phyloP scores from a whole-genome alignment of 2,888 invertebrate genomes.

The Pyrrhosoma nymphula region DNA sequence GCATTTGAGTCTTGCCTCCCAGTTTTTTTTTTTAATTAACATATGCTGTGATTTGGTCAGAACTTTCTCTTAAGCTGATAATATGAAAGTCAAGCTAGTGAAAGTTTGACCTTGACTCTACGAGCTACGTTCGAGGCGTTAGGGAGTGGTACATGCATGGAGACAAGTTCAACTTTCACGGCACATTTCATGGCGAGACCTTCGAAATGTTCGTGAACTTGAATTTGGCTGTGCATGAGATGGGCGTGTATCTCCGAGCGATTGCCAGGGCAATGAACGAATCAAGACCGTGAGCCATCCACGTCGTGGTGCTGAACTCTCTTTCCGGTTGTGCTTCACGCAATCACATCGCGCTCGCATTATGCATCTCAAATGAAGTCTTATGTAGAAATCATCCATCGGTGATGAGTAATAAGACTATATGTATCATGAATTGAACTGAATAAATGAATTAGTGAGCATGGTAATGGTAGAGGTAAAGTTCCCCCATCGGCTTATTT shows the following conservation, averaged over 20 bases:
- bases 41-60: too few relatives aligned
- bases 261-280: neutral
- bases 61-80: neutral
- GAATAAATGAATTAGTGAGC: too few relatives aligned
- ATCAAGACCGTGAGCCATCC: neutral
- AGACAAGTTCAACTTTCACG: conserved; percentile 38
- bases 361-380: neutral
- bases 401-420: too few relatives aligned
- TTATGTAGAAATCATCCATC: too few relatives aligned
- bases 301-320: neutral
- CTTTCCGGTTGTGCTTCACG: neutral
- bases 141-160: conserved; percentile 6
- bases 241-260: neutral
- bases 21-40: too few relatives aligned
- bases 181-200: neutral
- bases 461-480: too few relatives aligned
- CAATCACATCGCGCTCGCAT: neutral
- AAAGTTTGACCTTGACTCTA: conserved; percentile 57
- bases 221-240: neutral
- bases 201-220: conserved; percentile 52
- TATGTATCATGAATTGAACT: too few relatives aligned
- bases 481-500: too few relatives aligned
- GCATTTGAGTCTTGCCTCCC: too few relatives aligned
- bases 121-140: neutral
- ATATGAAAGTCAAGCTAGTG: conserved; percentile 13